These are phyloP conservation scores for Notodromas monacha DNA, from an alignment of 2,888 invertebrate genomes.

Conservation along the genomic window DNA sequence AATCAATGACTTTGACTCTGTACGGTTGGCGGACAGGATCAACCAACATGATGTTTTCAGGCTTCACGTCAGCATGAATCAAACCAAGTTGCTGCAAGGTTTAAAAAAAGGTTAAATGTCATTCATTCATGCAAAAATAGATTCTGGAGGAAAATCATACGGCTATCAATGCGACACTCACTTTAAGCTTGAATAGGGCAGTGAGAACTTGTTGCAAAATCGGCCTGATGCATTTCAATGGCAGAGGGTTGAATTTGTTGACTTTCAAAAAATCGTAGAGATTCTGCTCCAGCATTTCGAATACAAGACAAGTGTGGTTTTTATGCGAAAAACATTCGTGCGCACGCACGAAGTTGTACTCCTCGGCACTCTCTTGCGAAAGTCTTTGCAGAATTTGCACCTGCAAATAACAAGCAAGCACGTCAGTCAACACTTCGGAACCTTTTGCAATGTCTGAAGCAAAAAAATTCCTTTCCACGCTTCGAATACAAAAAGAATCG, in stretches of 20 bases:
- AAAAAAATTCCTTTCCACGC: background rate
- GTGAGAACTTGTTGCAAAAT: slow-evolving; percentile 87
- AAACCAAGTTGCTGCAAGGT: slow-evolving; percentile 61
- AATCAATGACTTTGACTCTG: slow-evolving; percentile 96
- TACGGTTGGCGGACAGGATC: slow-evolving; percentile 93
- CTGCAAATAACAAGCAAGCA: slow-evolving; percentile 17
- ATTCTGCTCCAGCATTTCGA: slow-evolving; percentile 99
- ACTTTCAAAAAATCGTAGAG: slow-evolving; percentile 98
- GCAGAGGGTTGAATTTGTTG: slow-evolving; percentile 95
- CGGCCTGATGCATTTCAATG: slow-evolving; percentile 88
- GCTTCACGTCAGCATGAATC: slow-evolving; percentile 97
- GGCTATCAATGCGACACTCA: slow-evolving; percentile 15
- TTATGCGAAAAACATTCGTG: slow-evolving; percentile 99
- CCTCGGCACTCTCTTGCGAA: slow-evolving; percentile 89
- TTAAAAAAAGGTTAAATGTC: background rate
- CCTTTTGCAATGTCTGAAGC: too few species aligned
- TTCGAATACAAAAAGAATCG: slow-evolving; percentile 12
- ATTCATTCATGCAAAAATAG: background rate
- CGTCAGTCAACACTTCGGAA: too few species aligned
- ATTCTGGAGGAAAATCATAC: background rate
- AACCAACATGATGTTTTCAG: slow-evolving; percentile 99
- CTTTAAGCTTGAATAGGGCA: slow-evolving; percentile 47
- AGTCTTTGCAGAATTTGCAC: slow-evolving; percentile 63
- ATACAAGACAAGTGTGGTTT: slow-evolving; percentile 94
- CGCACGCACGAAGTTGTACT: slow-evolving; percentile 98